Percentiles rank a stretch among this genome's conserved stretches.
These are phyloP conservation scores for Ibycter americanus DNA, from an alignment of 2,797 vertebrate species.

Conservation along the genomic window DNA sequence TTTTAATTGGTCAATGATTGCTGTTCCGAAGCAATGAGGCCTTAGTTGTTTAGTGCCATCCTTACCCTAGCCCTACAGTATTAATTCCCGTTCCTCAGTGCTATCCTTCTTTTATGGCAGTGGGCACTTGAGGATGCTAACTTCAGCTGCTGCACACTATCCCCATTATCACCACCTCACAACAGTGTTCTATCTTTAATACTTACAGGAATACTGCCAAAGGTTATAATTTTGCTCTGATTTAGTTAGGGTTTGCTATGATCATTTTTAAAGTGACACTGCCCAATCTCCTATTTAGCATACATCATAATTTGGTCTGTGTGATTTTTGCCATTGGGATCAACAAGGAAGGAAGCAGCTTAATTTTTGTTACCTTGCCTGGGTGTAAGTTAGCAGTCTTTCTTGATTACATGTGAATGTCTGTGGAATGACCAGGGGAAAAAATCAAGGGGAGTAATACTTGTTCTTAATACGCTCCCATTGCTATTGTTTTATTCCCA, in stretches of 20 bases:
- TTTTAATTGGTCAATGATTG: background rate
- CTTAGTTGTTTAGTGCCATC: background rate
- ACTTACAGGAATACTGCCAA: background rate
- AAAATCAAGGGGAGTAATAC: background rate
- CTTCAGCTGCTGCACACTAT: background rate
- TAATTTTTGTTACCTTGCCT: background rate
- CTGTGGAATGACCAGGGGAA: background rate
- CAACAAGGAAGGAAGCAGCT: background rate
- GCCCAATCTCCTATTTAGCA: background rate
- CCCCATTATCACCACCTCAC: background rate
- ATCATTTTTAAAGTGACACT: background rate
- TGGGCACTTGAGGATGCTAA: background rate
- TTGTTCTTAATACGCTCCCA: background rate
- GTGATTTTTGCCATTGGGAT: background rate
- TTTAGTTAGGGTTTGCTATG: background rate
- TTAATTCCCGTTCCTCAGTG: background rate
- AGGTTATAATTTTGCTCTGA: background rate
- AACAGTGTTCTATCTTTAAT: background rate
- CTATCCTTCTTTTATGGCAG: background rate
- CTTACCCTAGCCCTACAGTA: background rate
- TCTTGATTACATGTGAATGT: background rate
- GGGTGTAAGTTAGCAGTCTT: background rate
- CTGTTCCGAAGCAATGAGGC: background rate
- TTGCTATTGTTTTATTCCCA: slow-evolving; percentile 12
- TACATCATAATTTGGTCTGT: background rate